Conservation (phyloP, 2,797 vertebrate species). For the Sitta carolinensis region DNA sequence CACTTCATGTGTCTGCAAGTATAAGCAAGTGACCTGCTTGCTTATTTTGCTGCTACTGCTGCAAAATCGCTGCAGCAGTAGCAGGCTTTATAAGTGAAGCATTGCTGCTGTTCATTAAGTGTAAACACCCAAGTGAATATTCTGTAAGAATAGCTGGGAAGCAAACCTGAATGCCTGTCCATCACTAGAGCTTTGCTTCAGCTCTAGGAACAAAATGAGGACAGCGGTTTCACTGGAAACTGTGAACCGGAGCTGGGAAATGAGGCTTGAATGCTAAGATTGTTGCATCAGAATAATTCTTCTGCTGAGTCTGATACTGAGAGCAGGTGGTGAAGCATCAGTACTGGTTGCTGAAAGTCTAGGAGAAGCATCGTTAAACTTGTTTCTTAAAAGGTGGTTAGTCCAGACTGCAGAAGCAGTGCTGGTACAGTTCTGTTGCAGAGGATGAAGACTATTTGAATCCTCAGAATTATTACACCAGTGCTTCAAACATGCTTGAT, state of each 20-base stretch:
- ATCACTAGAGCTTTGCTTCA: neutral
- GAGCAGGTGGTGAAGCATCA: neutral
- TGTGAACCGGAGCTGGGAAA: neutral
- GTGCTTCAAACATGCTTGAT: neutral
- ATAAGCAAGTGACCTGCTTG: neutral
- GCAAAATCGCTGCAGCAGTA: neutral
- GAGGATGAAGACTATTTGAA: neutral
- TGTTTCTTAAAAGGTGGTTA: neutral
- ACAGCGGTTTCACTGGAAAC: neutral
- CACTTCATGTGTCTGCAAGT: neutral
- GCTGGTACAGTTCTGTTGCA: accelerated
- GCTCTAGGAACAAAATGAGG: neutral
- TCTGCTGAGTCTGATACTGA: neutral
- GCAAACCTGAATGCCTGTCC: neutral
- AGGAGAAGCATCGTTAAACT: neutral
- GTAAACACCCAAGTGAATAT: neutral
- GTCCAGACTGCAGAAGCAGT: neutral
- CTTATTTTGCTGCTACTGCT: neutral
- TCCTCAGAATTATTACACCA: neutral
- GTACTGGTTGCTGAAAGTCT: neutral
- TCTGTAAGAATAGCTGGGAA: neutral
- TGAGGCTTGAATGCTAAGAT: neutral
- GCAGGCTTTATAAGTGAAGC: neutral
- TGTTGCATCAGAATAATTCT: neutral
- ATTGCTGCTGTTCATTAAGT: neutral